Evolutionary conservation across 37 sponge, comb jelly and placozoan genomes (phyloP).

Genomic region (Trichoplax adhaerens): DNA sequence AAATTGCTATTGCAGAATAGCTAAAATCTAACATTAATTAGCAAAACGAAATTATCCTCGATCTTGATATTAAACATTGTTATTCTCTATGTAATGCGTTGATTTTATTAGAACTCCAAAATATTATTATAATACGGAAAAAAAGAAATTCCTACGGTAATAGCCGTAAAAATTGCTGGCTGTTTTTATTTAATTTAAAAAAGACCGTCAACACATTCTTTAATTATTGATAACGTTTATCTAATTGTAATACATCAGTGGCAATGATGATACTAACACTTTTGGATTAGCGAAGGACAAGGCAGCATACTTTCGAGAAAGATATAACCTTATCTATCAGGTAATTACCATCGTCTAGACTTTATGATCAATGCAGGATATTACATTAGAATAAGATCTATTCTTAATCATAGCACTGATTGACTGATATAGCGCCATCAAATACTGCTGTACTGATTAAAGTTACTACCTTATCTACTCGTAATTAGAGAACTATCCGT

Average conservation of each 20-base stretch:
- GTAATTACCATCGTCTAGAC: neutral
- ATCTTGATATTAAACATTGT: too few relatives aligned
- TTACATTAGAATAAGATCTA: too few relatives aligned
- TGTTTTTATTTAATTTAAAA: too few relatives aligned
- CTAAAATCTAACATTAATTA: too few relatives aligned
- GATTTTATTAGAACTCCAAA: constrained; percentile 30
- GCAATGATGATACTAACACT: neutral
- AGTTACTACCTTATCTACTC: neutral
- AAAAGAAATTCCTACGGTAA: constrained; percentile 59
- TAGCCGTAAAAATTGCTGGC: neutral
- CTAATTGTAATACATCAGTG: neutral
- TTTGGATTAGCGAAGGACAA: constrained; percentile 12
- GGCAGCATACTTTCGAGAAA: constrained; percentile 38
- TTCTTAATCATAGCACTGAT: too few relatives aligned
- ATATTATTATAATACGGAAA: constrained; percentile 60
- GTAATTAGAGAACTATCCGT: neutral
- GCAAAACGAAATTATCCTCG: too few relatives aligned
- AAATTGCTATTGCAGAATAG: too few relatives aligned
- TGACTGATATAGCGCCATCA: too few relatives aligned
- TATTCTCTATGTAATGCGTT: too few relatives aligned
- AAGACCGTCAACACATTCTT: too few relatives aligned
- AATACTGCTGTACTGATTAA: too few relatives aligned
- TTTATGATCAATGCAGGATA: neutral
- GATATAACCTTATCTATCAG: constrained; percentile 57
- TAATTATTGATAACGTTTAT: neutral